These are phyloP conservation scores for Cheilosia soror DNA, from an alignment of 2,888 invertebrate species.

Conservation along the genomic window DNA sequence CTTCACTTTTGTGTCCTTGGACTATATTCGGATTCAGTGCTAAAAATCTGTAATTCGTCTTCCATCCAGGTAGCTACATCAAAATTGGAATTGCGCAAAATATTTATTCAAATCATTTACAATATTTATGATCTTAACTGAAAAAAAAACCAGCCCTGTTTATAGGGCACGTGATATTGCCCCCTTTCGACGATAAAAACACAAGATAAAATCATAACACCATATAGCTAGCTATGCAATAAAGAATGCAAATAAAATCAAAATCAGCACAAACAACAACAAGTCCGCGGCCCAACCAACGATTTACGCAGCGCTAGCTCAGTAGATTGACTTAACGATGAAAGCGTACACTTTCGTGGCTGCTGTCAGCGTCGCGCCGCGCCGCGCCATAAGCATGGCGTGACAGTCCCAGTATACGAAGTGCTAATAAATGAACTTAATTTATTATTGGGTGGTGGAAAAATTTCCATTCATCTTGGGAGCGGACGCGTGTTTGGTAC, in stretches of 20 bases:
- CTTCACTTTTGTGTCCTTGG: too few relatives aligned
- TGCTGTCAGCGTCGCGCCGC: constrained; percentile 5
- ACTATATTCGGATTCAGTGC: too few relatives aligned
- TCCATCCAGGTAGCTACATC: not conserved
- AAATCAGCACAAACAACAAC: constrained; percentile 47
- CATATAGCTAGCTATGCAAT: constrained; percentile 35
- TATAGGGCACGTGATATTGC: constrained; percentile 4
- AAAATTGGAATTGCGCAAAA: not conserved
- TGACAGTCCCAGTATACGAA: constrained; percentile 51
- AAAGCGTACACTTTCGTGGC: constrained; percentile 57
- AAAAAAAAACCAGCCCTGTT: not conserved
- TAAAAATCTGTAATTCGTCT: too few relatives aligned
- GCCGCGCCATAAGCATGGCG: constrained; percentile 59
- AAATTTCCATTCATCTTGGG: constrained; percentile 74
- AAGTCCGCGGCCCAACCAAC: not conserved
- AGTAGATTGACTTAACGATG: constrained; percentile 34
- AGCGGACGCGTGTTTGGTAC: constrained; percentile 69
- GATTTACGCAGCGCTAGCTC: not conserved
- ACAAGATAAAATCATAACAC: constrained; percentile 28
- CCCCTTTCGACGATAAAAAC: not conserved
- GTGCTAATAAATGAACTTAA: constrained; percentile 62
- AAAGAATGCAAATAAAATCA: constrained; percentile 58
- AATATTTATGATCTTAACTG: not conserved
- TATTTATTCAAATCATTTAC: not conserved
- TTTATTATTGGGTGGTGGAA: constrained; percentile 60